These are phyloP conservation scores for Vidua chalybeata DNA, from an alignment of 2,113 vertebrate genomes.

Conservation along the genomic window DNA sequence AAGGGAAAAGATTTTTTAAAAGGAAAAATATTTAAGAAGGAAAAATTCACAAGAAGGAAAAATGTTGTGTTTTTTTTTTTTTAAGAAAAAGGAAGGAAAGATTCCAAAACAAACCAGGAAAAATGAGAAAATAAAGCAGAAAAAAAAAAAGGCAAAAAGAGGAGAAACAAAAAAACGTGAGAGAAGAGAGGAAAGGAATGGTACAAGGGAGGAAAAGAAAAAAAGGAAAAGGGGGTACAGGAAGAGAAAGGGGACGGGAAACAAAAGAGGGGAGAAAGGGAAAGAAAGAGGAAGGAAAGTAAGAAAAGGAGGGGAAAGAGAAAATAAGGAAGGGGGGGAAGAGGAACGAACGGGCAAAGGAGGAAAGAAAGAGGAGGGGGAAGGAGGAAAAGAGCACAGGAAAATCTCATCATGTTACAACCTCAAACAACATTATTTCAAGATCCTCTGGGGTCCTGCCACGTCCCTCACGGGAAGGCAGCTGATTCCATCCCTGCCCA, in stretches of 20 bases:
- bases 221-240: accelerated
- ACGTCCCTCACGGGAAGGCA: neutral
- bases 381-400: neutral
- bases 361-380: accelerated
- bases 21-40: neutral
- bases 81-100: neutral
- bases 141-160: no score
- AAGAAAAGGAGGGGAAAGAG: accelerated
- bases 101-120: neutral
- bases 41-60: neutral
- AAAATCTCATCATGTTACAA: neutral
- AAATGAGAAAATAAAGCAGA: neutral
- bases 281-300: accelerated
- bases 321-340: accelerated
- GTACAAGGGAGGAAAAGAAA: neutral
- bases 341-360: neutral
- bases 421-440: neutral
- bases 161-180: no score
- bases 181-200: neutral
- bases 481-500: neutral
- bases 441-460: neutral
- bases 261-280: accelerated
- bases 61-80: no score
- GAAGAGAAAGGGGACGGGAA: no score
- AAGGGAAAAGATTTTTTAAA: neutral